Conservation (phyloP, 53 echinoderm and acorn worm species). For the Paracentrotus lividus region DNA sequence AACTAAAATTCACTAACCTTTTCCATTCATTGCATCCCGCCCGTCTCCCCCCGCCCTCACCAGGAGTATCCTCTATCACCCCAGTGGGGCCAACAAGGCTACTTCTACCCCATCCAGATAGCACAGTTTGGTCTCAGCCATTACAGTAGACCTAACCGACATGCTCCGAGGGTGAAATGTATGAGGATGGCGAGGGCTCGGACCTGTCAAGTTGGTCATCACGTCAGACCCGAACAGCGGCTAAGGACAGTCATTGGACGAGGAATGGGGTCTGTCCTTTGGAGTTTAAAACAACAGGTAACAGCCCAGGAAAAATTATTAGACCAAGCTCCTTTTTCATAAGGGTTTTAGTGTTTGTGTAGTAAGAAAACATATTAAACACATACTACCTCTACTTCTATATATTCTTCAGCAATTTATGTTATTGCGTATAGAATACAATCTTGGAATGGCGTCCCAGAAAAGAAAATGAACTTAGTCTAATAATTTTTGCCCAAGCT, state of each 20-base stretch:
- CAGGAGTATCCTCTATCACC: constrained; percentile 99
- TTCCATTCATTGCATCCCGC: neutral
- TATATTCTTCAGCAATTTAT: too few relatives aligned
- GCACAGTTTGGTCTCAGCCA: constrained; percentile 99
- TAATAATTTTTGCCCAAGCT: too few relatives aligned
- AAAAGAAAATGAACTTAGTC: too few relatives aligned
- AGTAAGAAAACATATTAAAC: too few relatives aligned
- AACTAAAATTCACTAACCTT: constrained; percentile 66
- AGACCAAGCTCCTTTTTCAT: too few relatives aligned
- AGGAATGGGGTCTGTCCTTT: constrained; percentile 79
- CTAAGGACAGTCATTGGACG: constrained; percentile 18
- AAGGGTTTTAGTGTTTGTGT: too few relatives aligned
- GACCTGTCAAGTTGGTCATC: constrained; percentile 77
- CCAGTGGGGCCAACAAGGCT: constrained; percentile 97
- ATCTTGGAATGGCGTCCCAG: too few relatives aligned
- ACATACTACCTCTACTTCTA: too few relatives aligned
- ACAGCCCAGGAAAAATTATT: too few relatives aligned
- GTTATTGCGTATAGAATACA: too few relatives aligned
- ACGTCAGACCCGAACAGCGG: constrained; percentile 75
- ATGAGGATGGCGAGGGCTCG: constrained; percentile 80
- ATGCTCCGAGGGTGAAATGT: constrained; percentile 78
- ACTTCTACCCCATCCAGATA: constrained; percentile 99
- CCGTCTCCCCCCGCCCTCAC: neutral
- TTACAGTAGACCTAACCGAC: constrained; percentile 96
- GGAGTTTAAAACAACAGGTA: constrained; percentile 93